Percentiles rank a stretch among this genome's conserved stretches.
Conservation (phyloP, 2,797 vertebrate genomes). For the Spinus pinus region DNA sequence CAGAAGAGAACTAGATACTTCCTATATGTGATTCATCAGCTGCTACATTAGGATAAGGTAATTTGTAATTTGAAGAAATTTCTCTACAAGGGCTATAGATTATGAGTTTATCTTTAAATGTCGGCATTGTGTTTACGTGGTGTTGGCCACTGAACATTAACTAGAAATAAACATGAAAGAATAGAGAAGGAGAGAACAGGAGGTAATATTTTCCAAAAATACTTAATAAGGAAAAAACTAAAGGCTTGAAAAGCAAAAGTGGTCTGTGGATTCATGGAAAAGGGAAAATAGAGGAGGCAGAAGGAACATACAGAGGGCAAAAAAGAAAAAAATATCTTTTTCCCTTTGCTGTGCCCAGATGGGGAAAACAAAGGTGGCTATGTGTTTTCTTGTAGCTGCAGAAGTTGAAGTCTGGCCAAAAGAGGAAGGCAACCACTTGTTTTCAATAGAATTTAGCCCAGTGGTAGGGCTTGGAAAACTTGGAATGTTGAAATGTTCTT, state of each 20-base stretch:
- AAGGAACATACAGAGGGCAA: background rate
- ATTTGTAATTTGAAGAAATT: background rate
- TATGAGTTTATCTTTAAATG: background rate
- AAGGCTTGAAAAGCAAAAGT: background rate
- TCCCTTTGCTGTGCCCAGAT: background rate
- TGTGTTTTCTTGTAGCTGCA: background rate
- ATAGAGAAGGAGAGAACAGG: background rate
- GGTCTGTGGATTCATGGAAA: background rate
- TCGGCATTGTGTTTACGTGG: background rate
- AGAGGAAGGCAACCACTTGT: background rate
- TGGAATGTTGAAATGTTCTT: background rate
- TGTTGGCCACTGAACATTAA: background rate
- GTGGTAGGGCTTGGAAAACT: background rate
- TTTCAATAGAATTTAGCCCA: background rate
- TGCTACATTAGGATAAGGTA: background rate
- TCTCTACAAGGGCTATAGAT: background rate
- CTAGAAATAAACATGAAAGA: background rate
- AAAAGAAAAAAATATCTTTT: background rate
- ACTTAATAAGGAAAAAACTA: background rate
- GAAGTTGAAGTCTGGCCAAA: background rate
- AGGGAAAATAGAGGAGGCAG: background rate
- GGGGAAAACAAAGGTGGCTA: background rate
- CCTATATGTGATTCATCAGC: background rate
- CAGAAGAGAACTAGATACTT: background rate
- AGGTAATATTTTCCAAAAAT: background rate